Base-by-base conservation (phyloP, 2,888 invertebrate genomes). In the Ochropleura leucogaster region DNA sequence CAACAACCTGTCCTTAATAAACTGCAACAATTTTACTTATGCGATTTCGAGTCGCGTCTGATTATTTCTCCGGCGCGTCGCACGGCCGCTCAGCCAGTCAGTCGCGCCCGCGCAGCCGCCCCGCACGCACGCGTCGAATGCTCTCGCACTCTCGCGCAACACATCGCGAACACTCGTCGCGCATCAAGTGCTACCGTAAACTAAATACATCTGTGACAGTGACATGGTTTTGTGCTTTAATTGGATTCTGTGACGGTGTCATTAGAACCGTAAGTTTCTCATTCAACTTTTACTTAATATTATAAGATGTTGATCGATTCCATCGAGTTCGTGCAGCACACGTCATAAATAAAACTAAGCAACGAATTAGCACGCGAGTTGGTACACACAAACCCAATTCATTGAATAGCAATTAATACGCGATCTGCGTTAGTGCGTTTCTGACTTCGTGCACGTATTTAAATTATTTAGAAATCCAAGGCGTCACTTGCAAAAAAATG, bases 401-500 rank as follows among this genome's bases (percentile, higher is more conserved):
- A 87, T 84, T 90, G 90, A 91, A 91, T 91, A 88, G 91, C 86
- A 91, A 92, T 94, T 94, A 94, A 93, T 92, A 90, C 90, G 89
- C 89, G 88, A 80, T 85, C 86, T 84, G 90, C 89, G 86, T 86
- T 90, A 90, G 91, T 91, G 90, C 91, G 91, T 90, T 92, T 90
- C 90, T 90, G 90, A 86, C 89, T 89, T 93, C 95, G 95, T 95
- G 95, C 94, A 91, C 92, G 94, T 95, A 96, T 96, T 95, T 95
- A 96, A 95, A 96, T 96, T 94, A 95, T 96, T 96, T 96, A 96
- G 96, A 96, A 96, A 96, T 93, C 95, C 89, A 89, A 93, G 93
- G 93, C 92, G 93, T 93, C 95, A 93, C 90, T 93, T 95, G 95
- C 92, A 95, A 95, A 96, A 93, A 96, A 95, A 93, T 93, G 95